Evolutionary conservation across 2,113 vertebrate species (phyloP).

Genomic region (Mastomys natalensis): DNA sequence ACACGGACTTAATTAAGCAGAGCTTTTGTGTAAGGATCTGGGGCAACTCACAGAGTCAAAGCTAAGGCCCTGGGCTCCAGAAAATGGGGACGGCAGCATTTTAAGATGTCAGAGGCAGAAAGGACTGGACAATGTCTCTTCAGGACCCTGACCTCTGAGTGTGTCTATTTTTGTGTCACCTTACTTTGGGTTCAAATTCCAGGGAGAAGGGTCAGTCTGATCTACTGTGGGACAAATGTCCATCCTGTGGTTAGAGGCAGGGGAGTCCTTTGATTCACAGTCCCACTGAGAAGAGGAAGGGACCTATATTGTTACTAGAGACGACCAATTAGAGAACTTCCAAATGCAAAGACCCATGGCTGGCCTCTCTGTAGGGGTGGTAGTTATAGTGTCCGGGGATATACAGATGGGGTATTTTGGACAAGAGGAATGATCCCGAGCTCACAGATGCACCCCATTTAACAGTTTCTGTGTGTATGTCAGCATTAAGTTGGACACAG

Average conservation of each 20-base stretch:
- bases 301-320: neutral
- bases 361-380: neutral
- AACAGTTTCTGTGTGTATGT: neutral
- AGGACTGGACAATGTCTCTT: neutral
- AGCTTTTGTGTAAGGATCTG: neutral
- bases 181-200: neutral
- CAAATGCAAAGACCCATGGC: neutral
- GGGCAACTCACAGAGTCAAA: neutral
- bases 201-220: neutral
- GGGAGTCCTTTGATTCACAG: neutral
- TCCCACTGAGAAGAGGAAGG: neutral
- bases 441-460: neutral
- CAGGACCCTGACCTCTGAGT: neutral
- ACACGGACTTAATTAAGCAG: neutral
- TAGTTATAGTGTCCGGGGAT: neutral
- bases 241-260: neutral
- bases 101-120: neutral
- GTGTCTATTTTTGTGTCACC: neutral
- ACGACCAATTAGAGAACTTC: neutral
- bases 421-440: neutral
- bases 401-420: neutral
- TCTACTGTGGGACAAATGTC: neutral
- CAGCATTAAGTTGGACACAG: neutral
- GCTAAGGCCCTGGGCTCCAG: neutral
- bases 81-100: neutral